These are phyloP conservation scores for Meteorus colon DNA, from an alignment of 2,888 invertebrate genomes.

Conservation along the genomic window DNA sequence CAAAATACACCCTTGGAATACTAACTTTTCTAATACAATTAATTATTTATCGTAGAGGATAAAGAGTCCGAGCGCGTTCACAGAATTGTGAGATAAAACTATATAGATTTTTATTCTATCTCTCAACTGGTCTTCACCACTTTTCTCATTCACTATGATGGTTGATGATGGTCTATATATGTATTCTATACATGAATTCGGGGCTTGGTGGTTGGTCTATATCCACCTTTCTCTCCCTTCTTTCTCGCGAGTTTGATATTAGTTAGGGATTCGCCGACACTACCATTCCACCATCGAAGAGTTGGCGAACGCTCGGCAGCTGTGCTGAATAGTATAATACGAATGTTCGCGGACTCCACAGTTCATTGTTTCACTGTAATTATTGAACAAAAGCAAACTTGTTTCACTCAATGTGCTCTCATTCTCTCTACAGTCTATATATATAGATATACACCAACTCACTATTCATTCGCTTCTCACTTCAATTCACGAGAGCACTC, in stretches of 20 bases:
- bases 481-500: not conserved
- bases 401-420: constrained; percentile 64
- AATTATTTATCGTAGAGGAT: constrained; percentile 68
- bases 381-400: constrained; percentile 70
- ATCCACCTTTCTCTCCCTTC: constrained; percentile 52
- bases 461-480: not conserved
- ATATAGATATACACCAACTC: not conserved
- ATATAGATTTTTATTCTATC: constrained; percentile 40
- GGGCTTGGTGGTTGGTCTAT: constrained; percentile 6
- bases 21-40: constrained; percentile 71
- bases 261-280: constrained; percentile 61
- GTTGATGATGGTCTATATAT: not conserved
- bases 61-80: constrained; percentile 34
- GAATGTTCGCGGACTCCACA: constrained; percentile 39
- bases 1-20: constrained; percentile 67
- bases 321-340: constrained; percentile 31
- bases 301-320: constrained; percentile 38
- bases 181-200: not conserved
- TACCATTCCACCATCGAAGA: constrained; percentile 36
- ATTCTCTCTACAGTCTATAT: not conserved
- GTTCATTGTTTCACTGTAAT: constrained; percentile 68
- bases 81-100: constrained; percentile 38
- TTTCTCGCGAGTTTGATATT: constrained; percentile 68
- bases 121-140: constrained; percentile 10
- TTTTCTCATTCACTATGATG: constrained; percentile 26